Evolutionary conservation across 2,797 vertebrate genomes (phyloP).

Genomic region (Podarcis lilfordi): DNA sequence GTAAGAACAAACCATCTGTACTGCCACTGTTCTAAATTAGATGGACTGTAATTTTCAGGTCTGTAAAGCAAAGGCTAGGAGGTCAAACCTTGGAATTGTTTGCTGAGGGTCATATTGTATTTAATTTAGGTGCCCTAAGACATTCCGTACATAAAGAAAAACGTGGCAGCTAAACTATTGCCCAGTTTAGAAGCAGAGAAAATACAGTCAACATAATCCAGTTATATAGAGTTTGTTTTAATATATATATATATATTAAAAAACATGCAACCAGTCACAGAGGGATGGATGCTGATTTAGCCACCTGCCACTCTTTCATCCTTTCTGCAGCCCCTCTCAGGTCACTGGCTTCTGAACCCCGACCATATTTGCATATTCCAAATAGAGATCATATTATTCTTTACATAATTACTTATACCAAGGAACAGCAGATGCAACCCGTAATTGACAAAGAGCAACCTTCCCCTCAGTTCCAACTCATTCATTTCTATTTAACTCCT

Average conservation of each 20-base stretch:
- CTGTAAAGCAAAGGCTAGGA: background rate
- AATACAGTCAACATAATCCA: background rate
- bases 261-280: background rate
- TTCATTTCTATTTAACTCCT: constrained; percentile 11
- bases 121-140: constrained; percentile 3
- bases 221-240: constrained; percentile 11
- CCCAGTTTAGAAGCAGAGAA: background rate
- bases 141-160: background rate
- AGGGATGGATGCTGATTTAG: background rate
- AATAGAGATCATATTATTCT: constrained; percentile 4
- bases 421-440: constrained; percentile 4
- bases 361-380: background rate
- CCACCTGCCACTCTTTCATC: constrained; percentile 6
- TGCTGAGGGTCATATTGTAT: constrained; percentile 4
- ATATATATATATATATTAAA: background rate
- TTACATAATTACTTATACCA: constrained; percentile 25
- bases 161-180: background rate
- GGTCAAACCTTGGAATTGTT: background rate
- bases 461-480: constrained; percentile 7
- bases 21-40: constrained; percentile 36
- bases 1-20: constrained; percentile 16
- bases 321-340: background rate
- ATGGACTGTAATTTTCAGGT: constrained; percentile 39
- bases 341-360: background rate
- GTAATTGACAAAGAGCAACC: background rate